Percentiles rank a stretch among this genome's conserved stretches.
These are phyloP conservation scores for Procambarus clarkii DNA, from an alignment of 1,140 invertebrate genomes.

Conservation along the genomic window DNA sequence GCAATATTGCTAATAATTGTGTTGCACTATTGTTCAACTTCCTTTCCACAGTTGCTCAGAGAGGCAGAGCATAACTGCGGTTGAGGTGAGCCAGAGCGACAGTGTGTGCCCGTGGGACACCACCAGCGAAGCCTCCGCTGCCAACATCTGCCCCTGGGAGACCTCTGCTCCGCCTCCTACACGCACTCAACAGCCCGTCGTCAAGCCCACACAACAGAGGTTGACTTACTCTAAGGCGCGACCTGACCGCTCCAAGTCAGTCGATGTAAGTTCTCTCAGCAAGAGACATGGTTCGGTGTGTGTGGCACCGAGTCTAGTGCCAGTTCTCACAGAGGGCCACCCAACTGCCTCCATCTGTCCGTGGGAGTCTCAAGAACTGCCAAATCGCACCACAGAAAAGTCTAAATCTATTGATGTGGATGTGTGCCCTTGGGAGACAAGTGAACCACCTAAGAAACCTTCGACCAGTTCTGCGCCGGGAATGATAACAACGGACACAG, in stretches of 20 bases:
- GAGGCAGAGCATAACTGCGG: constrained; percentile 34
- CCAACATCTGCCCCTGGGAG: constrained; percentile 84
- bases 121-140: constrained; percentile 66
- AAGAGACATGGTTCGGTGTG: constrained; percentile 69
- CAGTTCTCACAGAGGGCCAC: constrained; percentile 37
- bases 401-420: constrained; percentile 70
- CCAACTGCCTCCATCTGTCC: constrained; percentile 63
- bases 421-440: constrained; percentile 72
- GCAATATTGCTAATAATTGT: neutral
- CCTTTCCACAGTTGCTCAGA: constrained; percentile 53
- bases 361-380: constrained; percentile 59
- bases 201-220: constrained; percentile 43
- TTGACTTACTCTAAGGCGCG: constrained; percentile 56
- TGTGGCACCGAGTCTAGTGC: constrained; percentile 54
- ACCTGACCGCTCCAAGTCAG: constrained; percentile 70
- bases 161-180: constrained; percentile 71
- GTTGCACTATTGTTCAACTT: neutral
- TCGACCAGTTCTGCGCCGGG: constrained; percentile 49
- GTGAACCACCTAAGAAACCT: constrained; percentile 47
- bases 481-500: constrained; percentile 14
- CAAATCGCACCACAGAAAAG: constrained; percentile 62
- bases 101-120: constrained; percentile 72
- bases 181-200: constrained; percentile 21
- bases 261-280: constrained; percentile 70
- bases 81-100: constrained; percentile 47